Evolutionary conservation across 2,113 vertebrate species (phyloP).

Genomic region (Marmota flaviventris): DNA sequence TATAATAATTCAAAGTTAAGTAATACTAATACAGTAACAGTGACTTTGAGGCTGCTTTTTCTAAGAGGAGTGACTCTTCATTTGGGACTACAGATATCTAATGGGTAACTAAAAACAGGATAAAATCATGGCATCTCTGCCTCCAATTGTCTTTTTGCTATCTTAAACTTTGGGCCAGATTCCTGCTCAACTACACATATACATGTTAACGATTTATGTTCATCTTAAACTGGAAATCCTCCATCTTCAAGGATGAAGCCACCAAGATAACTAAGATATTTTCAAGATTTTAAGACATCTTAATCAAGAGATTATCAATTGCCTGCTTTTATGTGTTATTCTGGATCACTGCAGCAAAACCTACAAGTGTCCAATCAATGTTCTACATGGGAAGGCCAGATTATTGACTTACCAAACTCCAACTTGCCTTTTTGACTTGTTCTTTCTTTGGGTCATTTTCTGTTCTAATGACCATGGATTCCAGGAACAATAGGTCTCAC

Average conservation of each 20-base stretch:
- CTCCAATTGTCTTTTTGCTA: not conserved
- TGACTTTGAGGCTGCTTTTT: too few relatives aligned
- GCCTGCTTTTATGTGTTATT: not conserved
- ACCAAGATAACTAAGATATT: not conserved
- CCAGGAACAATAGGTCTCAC: not conserved
- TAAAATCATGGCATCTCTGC: not conserved
- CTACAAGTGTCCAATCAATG: not conserved
- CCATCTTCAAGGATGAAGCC: not conserved
- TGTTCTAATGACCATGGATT: not conserved
- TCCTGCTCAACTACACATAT: not conserved
- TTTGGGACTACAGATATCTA: not conserved
- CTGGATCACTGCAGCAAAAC: not conserved
- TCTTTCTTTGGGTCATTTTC: not conserved
- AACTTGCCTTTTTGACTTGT: not conserved
- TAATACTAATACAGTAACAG: not conserved
- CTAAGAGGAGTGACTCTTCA: not conserved
- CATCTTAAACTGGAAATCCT: not conserved
- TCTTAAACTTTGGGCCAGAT: not conserved
- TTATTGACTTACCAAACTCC: not conserved
- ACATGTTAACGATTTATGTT: not conserved
- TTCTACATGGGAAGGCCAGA: not conserved
- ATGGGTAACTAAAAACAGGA: not conserved
- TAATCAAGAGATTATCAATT: not conserved
- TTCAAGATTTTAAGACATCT: not conserved
- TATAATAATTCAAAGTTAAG: not conserved